Conservation (phyloP, 2,113 vertebrate genomes). For the Aix galericulata region DNA sequence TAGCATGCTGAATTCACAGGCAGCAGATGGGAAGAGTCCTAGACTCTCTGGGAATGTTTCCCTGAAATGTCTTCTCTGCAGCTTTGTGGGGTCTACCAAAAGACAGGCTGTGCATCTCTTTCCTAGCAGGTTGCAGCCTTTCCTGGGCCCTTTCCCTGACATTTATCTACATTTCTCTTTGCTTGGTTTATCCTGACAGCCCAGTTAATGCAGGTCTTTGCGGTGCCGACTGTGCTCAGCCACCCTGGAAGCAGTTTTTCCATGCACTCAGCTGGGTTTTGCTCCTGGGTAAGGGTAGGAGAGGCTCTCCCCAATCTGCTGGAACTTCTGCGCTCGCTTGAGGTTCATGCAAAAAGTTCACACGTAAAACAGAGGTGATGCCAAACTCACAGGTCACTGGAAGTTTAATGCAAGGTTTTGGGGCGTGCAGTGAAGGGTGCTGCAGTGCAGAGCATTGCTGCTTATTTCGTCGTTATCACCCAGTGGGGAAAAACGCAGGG, state of each 20-base stretch:
- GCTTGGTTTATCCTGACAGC: neutral
- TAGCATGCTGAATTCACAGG: constrained; percentile 10
- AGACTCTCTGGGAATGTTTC: neutral
- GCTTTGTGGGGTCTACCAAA: neutral
- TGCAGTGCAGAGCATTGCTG: neutral
- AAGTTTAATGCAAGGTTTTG: neutral
- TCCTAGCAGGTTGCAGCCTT: neutral
- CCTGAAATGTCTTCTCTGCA: neutral
- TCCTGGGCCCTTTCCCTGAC: neutral
- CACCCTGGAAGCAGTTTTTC: neutral
- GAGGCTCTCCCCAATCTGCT: neutral
- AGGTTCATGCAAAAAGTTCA: neutral
- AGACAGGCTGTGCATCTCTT: neutral
- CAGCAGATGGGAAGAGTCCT: neutral
- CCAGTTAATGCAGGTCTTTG: neutral
- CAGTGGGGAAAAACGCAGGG: neutral
- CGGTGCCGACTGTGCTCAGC: neutral
- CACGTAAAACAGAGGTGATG: accelerated
- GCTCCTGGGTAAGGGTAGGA: neutral
- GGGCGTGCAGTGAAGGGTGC: neutral
- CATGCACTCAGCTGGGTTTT: accelerated
- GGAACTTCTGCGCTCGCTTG: neutral
- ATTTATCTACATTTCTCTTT: neutral
- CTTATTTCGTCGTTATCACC: neutral
- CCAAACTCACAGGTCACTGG: neutral